phyloP scores from a whole-genome alignment of 2,113 vertebrate genomes.

The Centropus bengalensis region DNA sequence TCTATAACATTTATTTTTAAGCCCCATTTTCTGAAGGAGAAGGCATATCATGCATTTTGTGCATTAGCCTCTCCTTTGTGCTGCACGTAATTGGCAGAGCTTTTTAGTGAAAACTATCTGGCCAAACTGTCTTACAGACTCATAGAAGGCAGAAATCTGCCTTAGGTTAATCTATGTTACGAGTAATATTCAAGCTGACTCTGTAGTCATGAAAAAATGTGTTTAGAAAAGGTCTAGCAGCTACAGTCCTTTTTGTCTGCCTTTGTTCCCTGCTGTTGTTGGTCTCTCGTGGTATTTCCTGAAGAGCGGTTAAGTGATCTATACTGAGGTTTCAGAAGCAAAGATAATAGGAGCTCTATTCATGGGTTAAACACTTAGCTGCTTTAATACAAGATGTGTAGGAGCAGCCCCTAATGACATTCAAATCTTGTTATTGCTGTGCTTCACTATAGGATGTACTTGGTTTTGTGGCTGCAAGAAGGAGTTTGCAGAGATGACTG shows the following conservation, averaged over 20 bases:
- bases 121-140: slow-evolving; percentile 8
- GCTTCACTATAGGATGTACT: slow-evolving; percentile 39
- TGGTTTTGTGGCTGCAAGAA: slow-evolving; percentile 49
- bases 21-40: not conserved
- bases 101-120: slow-evolving; percentile 9
- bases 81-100: not conserved
- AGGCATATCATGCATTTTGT: not conserved
- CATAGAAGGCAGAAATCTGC: not conserved
- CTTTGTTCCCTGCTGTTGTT: slow-evolving; percentile 41
- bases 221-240: slow-evolving; percentile 27
- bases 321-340: slow-evolving; percentile 54
- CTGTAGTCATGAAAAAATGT: not conserved
- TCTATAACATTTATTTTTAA: not conserved
- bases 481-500: not conserved
- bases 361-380: slow-evolving; percentile 62
- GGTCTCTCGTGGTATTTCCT: slow-evolving; percentile 46
- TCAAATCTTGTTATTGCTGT: slow-evolving; percentile 62
- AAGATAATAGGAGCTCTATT: slow-evolving; percentile 51
- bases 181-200: slow-evolving; percentile 1
- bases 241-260: slow-evolving; percentile 31
- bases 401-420: slow-evolving; percentile 52
- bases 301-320: slow-evolving; percentile 42
- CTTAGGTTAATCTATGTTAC: slow-evolving; percentile 36
- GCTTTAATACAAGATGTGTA: slow-evolving; percentile 55
- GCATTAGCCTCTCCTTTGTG: not conserved